Percentiles rank a stretch among this genome's conserved stretches.
These are phyloP conservation scores for Scortum barcoo DNA, from an alignment of 2,113 vertebrate species.

Conservation along the genomic window DNA sequence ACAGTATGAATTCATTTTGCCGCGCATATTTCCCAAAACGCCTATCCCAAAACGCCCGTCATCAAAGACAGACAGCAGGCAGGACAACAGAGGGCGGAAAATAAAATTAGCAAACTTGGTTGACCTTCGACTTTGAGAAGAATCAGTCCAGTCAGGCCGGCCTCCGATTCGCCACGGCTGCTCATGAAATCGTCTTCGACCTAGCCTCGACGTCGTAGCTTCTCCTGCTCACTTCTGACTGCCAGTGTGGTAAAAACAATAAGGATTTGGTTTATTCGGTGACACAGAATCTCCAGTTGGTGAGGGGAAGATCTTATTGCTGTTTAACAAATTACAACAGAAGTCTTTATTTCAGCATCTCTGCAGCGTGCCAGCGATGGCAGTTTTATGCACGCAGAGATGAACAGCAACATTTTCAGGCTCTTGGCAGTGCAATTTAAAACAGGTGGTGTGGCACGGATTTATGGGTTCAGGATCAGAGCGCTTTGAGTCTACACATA, in stretches of 20 bases:
- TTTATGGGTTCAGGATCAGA: conserved; percentile 3
- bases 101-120: conserved; percentile 33
- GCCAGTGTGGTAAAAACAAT: background rate
- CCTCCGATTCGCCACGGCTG: background rate
- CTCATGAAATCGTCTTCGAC: background rate
- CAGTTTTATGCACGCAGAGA: conserved; percentile 28
- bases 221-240: background rate
- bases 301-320: conserved; percentile 6
- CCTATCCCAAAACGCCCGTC: conserved; percentile 47
- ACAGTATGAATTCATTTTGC: conserved; percentile 78
- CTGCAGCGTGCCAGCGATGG: conserved; percentile 12
- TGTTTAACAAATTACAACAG: conserved; percentile 39
- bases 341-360: conserved; percentile 39
- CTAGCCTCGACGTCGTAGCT: no score
- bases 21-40: conserved; percentile 74
- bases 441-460: conserved; percentile 28
- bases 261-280: background rate
- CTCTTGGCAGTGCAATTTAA: conserved; percentile 30
- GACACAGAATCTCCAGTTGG: conserved; percentile 10
- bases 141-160: background rate
- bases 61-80: conserved; percentile 36
- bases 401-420: conserved; percentile 2
- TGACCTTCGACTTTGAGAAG: conserved; percentile 15
- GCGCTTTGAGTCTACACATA: conserved; percentile 11
- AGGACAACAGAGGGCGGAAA: conserved; percentile 35